Evolutionary conservation across 2,888 invertebrate species (phyloP).

Genomic region (Halocaridina rubra): DNA sequence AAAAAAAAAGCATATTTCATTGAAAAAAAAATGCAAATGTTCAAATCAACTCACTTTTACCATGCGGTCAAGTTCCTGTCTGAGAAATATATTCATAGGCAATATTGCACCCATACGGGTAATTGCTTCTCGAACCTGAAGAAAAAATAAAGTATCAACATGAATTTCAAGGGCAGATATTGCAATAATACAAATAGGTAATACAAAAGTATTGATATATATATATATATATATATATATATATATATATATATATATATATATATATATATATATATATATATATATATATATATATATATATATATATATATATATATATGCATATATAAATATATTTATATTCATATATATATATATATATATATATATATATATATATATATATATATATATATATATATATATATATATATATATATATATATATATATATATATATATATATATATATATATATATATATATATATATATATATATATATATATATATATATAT

Average conservation of each 20-base stretch:
- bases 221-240: slow-evolving; percentile 21
- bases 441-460: too few relatives aligned
- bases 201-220: slow-evolving; percentile 3
- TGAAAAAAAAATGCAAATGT: slow-evolving; percentile 64
- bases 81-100: slow-evolving; percentile 95
- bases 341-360: slow-evolving; percentile 4
- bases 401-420: slow-evolving; percentile 18
- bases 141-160: neutral
- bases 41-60: slow-evolving; percentile 80
- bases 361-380: slow-evolving; percentile 18
- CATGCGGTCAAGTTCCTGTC: slow-evolving; percentile 82
- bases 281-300: neutral
- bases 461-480: too few relatives aligned
- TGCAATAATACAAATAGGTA: neutral
- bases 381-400: slow-evolving; percentile 22
- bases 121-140: slow-evolving; percentile 59
- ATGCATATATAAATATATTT: neutral
- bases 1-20: neutral
- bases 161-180: neutral
- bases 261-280: neutral
- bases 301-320: neutral
- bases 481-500: too few relatives aligned
- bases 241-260: neutral
- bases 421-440: neutral
- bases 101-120: slow-evolving; percentile 85